phyloP scores from a whole-genome alignment of 2,113 vertebrate genomes.

The Charadrius vociferus region DNA sequence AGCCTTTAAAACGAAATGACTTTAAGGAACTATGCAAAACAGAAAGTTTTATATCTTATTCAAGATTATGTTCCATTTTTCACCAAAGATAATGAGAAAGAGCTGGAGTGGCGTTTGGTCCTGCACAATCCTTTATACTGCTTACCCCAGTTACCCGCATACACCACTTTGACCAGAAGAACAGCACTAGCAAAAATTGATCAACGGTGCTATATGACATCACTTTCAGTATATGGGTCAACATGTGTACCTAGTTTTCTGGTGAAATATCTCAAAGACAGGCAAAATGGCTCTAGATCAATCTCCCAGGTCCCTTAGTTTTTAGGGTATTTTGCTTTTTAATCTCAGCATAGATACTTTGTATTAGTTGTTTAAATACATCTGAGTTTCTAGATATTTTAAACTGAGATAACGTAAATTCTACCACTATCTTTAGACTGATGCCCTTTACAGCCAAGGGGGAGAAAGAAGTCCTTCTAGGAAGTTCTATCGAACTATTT shows the following conservation, averaged over 20 bases:
- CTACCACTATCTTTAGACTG: not conserved
- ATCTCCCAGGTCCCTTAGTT: not conserved
- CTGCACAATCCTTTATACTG: not conserved
- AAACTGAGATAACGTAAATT: not conserved
- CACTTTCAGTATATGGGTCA: not conserved
- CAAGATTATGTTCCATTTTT: not conserved
- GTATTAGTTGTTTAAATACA: not conserved
- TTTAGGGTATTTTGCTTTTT: not conserved
- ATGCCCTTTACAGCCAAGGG: not conserved
- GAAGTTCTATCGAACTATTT: not conserved
- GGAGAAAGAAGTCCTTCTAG: not conserved
- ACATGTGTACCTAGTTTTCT: not conserved
- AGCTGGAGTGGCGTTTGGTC: not conserved
- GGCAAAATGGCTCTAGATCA: not conserved
- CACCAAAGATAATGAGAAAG: not conserved
- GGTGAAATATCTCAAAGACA: not conserved
- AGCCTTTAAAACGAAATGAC: not conserved
- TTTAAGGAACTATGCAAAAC: not conserved
- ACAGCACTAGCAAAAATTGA: not conserved
- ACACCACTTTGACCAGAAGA: not conserved
- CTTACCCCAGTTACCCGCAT: not conserved
- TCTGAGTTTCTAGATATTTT: not conserved
- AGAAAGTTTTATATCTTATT: not conserved
- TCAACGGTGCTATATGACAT: not conserved
- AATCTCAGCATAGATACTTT: not conserved